Base-by-base conservation (phyloP, 2,888 invertebrate species). In the Drosophila mettleri region DNA sequence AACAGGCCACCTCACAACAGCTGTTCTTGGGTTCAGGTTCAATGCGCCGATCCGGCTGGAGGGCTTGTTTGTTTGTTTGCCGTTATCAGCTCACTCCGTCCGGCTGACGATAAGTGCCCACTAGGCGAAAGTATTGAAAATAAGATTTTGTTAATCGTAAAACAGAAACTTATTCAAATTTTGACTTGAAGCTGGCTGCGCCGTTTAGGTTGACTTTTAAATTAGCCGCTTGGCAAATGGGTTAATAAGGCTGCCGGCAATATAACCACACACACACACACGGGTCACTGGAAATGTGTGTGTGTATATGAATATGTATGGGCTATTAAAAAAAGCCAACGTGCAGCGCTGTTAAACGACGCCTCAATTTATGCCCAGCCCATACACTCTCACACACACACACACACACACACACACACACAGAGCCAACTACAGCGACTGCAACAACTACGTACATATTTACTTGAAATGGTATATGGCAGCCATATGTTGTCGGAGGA, bases 341-440 rank as follows among this genome's bases (percentile, higher is more conserved):
- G 80, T 77, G 86, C 77, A 83, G 65, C 68, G 86, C 78, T 69
- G 84, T 86, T 84, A 83, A 86, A 76, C 69, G 80, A 66, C 64
- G 77, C 69, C 76, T 71, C 63, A 60, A 74, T 82, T 71, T 71
- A 74, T 71, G 80, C 53, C 68, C 45, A 31, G 31, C 52, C 51
- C 46, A 49, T 2, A 46, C 33, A 41, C 27, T 43, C 22, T 33
- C n/a, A 46, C 39, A 53, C 22, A 34, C n/a, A 48, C 24, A 10
- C 18, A 45, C 51, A 52, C 33, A 24, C 20, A 20, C 18, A 53
- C 6, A 20, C 34, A 41, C 20, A 45, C n/a, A 41, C 20, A 7
- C 16, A 53, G 20, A 53, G 36, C 29, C 16, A 20, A 34, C 24
- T 34, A 43, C 34, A 38, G 48, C 48, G 27, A 58, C 41, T 49